A percentile compares a stretch with the other conserved stretches of the same genome.
phyloP scores from a whole-genome alignment of 2,888 invertebrate genomes.

The Maniola hyperantus region DNA sequence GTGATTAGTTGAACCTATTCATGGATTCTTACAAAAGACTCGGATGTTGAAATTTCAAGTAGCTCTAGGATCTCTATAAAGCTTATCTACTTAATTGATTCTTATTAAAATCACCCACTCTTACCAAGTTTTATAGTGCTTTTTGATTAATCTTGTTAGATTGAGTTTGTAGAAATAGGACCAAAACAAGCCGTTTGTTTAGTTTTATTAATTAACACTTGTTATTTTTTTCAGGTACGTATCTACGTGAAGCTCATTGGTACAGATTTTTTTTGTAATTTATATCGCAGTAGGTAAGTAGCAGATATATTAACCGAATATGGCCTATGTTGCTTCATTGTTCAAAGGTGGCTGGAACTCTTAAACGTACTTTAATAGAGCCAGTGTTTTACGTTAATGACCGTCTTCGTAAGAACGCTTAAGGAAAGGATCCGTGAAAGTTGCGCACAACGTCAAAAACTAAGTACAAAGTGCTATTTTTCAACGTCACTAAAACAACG shows the following conservation, averaged over 20 bases:
- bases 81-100: not conserved
- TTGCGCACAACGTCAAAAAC: conserved; percentile 55
- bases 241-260: conserved; percentile 55
- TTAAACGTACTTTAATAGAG: conserved; percentile 41
- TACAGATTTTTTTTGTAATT: conserved; percentile 65
- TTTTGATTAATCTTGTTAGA: not conserved
- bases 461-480: conserved; percentile 54
- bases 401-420: conserved; percentile 46
- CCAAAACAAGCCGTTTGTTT: not conserved
- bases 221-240: conserved; percentile 70
- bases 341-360: conserved; percentile 29
- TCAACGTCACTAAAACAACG: conserved; percentile 50
- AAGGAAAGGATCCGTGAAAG: conserved; percentile 44
- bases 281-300: conserved; percentile 70
- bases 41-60: not conserved
- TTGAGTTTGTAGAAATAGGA: not conserved
- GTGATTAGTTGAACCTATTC: not conserved
- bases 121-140: not conserved
- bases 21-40: not conserved
- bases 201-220: not conserved
- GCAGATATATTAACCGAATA: conserved; percentile 59
- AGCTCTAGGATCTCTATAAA: not conserved
- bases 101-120: not conserved
- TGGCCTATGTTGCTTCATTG: conserved; percentile 16
- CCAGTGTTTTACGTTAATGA: conserved; percentile 46